phyloP scores from a whole-genome alignment of 2,888 invertebrate species.

The Lottia scabra region DNA sequence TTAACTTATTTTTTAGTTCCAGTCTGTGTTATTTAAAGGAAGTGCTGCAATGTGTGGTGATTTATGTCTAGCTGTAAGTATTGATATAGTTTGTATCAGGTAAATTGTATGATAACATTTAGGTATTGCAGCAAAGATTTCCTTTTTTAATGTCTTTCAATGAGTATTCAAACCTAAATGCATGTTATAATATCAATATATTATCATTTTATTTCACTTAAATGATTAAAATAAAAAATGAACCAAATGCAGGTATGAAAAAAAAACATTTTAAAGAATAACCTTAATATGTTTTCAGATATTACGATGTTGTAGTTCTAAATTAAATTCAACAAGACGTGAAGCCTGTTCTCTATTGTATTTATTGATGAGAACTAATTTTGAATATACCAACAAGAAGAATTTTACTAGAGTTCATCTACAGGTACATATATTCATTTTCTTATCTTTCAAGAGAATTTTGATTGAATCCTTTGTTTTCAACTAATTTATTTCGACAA shows the following conservation, averaged over 20 bases:
- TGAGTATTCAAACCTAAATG: too few species aligned
- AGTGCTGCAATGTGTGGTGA: conserved; percentile 66
- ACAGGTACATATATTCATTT: conserved; percentile 76
- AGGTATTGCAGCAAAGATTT: too few species aligned
- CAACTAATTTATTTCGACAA: too few species aligned
- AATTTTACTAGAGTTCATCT: conserved; percentile 89
- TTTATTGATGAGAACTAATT: conserved; percentile 92
- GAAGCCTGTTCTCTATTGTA: conserved; percentile 93
- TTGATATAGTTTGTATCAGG: background rate
- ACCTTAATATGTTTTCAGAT: conserved; percentile 47
- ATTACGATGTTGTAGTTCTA: conserved; percentile 87
- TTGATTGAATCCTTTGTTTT: too few species aligned
- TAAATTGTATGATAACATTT: too few species aligned
- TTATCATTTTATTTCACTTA: too few species aligned
- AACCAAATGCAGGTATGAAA: too few species aligned
- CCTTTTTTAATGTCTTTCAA: too few species aligned
- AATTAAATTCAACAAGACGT: conserved; percentile 84
- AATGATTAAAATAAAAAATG: too few species aligned
- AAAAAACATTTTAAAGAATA: too few species aligned
- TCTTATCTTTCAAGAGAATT: background rate
- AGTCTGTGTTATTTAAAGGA: conserved; percentile 63
- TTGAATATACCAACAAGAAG: conserved; percentile 86
- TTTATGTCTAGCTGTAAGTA: conserved; percentile 65
- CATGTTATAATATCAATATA: too few species aligned
- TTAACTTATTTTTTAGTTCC: conserved; percentile 57